Base-by-base conservation (phyloP, 2,797 vertebrate genomes). In the Rhinophrynus dorsalis region DNA sequence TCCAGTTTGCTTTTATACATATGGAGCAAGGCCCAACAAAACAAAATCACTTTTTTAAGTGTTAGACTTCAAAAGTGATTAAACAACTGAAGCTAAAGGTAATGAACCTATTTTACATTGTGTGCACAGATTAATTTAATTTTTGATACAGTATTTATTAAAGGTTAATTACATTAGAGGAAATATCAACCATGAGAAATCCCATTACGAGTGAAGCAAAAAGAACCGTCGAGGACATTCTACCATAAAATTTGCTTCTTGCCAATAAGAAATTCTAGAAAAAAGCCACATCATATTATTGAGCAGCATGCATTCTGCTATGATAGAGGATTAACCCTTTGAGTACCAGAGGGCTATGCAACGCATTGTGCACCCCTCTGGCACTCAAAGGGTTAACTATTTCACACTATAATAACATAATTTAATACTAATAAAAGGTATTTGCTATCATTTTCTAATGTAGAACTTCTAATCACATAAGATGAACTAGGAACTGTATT, bases 121-220 rank as follows among this genome's bases (percentile, higher is more conserved):
- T 54, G 38, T 45, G 58, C 38, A 62, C 61, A 61, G 57, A 69
- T 61, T 24, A 26, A 70, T 38, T 56, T 70, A 44, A 70, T 62
- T 62, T 67, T 62, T 70, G 27, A 62, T 56, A 70, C 50, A 18
- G 38, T 38, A 62, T 70, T 62, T 50, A 70, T 62, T 62, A 62
- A 55, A 70, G 58, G 50, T 62, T 70, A 70, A 70, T 62, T 62
- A 62, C 50, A 70, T 70, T 70, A 62, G 58, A 62, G 62, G 62
- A 55, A 29, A 62, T 56, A 70, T 62, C 67, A 70, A 56, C 58
- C 58, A 70, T 70, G 58, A 51, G 60, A 62, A 70, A 55, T 56
- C 58, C 50, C 59, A 70, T 70, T 70, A 70, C 62, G 18, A 52
- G 42, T 61, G 48, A 69, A 69, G 58, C 47, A 40, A 62, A 70